Base-by-base conservation (phyloP, 2,113 vertebrate species). In the Lichenostomus cassidix region DNA sequence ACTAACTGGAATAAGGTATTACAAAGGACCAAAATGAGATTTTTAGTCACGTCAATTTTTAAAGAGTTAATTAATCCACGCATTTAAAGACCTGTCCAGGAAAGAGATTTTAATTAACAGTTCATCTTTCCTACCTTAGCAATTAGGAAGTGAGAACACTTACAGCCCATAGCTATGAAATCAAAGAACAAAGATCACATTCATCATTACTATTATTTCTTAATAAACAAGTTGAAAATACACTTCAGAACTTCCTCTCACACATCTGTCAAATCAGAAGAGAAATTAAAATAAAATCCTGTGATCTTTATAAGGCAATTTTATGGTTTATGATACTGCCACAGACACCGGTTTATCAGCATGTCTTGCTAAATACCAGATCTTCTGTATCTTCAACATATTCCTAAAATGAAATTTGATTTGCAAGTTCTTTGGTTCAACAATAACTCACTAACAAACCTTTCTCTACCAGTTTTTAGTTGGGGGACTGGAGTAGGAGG, bases 131-230 rank as follows among this genome's bases (percentile, higher is more conserved):
- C 80, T 76, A 95, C 83, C 86, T 97, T 84, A 73, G 86, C 95
- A 97, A 96, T 96, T 95, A 96, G 65, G 33, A 88, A 94, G 62
- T 52, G 39, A 93, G 92, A 97, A 92, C 58, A 92, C 64, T 92
- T 83, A 74, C n/a, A 92, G 70, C 84, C 78, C 78, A 89, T 28
- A 96, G 90, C 73, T 92, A 92, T 2, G 9, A 70, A 87, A 79
- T 47, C 52, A 82, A 88, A 91, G 39, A 29, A 93, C 75, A 92
- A 87, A 73, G 79, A 73, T 44, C 31, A n/a, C 55, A 44, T 63
- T 95, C 92, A 55, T 89, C 87, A 89, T 91, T 94, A 67, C 55
- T 56, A 58, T 39, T 67, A 70, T 31, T 92, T 83, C 81, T 89
- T 78, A 67, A 83, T 19, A 87, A 82, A 49, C 24, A 74, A 71